Evolutionary conservation across 2,113 vertebrate species (phyloP).

Genomic region (Chaetodon trifascialis): DNA sequence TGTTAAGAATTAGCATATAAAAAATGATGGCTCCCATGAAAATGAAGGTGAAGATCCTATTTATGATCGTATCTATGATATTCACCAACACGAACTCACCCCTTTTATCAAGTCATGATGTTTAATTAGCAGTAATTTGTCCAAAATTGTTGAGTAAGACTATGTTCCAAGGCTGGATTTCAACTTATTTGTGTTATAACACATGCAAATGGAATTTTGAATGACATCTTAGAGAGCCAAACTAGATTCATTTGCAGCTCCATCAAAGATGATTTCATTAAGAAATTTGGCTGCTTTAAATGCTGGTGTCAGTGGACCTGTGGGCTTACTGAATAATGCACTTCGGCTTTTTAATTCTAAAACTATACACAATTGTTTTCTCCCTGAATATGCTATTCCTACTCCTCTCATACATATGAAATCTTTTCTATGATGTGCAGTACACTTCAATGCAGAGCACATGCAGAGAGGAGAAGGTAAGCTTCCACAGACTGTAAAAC

Average conservation of each 20-base stretch:
- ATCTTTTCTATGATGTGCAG: neutral
- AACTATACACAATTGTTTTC: neutral
- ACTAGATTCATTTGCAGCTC: neutral
- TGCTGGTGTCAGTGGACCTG: neutral
- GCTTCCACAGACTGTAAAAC: constrained; percentile 7
- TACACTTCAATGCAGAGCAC: neutral
- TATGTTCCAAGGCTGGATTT: neutral
- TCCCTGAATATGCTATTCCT: neutral
- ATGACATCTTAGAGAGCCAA: neutral
- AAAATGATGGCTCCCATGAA: too few relatives aligned
- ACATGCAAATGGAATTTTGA: neutral
- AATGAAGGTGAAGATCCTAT: too few relatives aligned
- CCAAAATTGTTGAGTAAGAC: neutral
- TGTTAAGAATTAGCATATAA: too few relatives aligned
- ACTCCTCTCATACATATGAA: neutral
- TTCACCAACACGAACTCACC: neutral
- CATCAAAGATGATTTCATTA: neutral
- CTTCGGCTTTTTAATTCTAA: neutral
- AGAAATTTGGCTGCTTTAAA: neutral
- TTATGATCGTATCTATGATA: neutral
- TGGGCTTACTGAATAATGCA: neutral
- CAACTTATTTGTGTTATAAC: neutral
- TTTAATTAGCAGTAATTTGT: neutral
- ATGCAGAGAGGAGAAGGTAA: neutral
- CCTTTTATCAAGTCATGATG: neutral